Conservation (phyloP, 2,113 vertebrate species). For the Tyrannus savana region DNA sequence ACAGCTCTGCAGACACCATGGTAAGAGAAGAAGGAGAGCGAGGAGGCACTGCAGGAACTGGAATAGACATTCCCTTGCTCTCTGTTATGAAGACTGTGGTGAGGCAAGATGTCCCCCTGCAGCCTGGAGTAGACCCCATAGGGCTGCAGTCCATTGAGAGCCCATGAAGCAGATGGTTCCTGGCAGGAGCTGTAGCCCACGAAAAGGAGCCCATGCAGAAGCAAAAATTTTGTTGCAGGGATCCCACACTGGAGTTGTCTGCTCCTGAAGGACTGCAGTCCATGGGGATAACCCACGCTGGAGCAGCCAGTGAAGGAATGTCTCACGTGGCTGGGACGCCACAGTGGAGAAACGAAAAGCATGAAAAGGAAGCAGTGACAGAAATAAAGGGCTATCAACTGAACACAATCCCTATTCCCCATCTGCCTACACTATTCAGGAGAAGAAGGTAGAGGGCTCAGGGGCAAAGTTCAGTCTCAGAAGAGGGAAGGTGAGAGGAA, state of each 20-base stretch:
- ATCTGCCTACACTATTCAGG: fast-evolving
- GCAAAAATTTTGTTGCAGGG: neutral
- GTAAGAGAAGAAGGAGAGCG: neutral
- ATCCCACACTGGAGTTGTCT: fast-evolving
- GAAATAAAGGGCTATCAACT: fast-evolving
- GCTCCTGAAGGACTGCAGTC: neutral
- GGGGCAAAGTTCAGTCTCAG: neutral
- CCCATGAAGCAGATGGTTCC: neutral
- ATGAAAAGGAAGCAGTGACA: neutral
- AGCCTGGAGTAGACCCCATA: neutral
- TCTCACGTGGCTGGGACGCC: fast-evolving
- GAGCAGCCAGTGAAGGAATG: neutral
- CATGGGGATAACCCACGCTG: fast-evolving
- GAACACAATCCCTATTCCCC: fast-evolving
- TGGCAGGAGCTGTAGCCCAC: neutral
- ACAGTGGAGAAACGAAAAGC: fast-evolving
- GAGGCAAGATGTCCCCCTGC: neutral
- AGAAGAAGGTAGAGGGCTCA: fast-evolving
- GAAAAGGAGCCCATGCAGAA: neutral
- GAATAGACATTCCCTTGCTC: neutral
- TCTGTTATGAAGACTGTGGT: neutral
- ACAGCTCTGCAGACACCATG: neutral
- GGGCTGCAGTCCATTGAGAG: neutral
- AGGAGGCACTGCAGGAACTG: fast-evolving
- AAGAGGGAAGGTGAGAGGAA: neutral